phyloP scores from a whole-genome alignment of 2,113 vertebrate species.

The Podiceps cristatus region DNA sequence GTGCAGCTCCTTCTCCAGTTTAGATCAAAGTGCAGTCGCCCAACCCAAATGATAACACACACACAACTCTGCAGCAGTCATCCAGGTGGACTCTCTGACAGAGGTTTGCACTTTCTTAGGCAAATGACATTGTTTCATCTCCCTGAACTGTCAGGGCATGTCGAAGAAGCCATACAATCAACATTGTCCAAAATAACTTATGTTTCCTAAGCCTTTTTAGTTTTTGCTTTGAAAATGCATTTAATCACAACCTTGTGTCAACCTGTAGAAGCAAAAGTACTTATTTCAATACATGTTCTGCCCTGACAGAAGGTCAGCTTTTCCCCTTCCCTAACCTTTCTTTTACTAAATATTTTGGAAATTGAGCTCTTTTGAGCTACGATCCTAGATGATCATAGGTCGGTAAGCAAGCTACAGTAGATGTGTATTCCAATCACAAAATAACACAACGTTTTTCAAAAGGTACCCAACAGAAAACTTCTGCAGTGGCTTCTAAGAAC shows the following conservation, averaged over 20 bases:
- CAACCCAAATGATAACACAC: not conserved
- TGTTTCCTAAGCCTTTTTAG: not conserved
- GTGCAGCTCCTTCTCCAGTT: not conserved
- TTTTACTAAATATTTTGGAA: not conserved
- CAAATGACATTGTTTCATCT: not conserved
- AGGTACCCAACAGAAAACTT: not conserved
- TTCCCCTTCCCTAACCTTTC: not conserved
- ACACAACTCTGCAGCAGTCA: accelerated
- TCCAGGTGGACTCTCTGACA: not conserved
- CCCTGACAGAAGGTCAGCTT: not conserved
- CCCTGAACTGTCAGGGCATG: not conserved
- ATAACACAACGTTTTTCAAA: not conserved
- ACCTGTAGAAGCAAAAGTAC: not conserved
- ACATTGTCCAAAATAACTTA: not conserved
- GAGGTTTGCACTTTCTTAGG: not conserved
- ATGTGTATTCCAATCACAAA: not conserved
- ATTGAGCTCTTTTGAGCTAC: not conserved
- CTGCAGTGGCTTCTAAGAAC: not conserved
- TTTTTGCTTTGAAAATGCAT: not conserved
- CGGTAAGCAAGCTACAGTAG: not conserved
- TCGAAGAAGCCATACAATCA: not conserved
- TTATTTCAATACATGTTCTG: not conserved
- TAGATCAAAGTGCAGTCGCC: not conserved
- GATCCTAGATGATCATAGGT: accelerated
- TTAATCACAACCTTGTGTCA: not conserved